These are phyloP conservation scores for Littorina saxatilis DNA, from an alignment of 1,140 invertebrate species.

Conservation along the genomic window DNA sequence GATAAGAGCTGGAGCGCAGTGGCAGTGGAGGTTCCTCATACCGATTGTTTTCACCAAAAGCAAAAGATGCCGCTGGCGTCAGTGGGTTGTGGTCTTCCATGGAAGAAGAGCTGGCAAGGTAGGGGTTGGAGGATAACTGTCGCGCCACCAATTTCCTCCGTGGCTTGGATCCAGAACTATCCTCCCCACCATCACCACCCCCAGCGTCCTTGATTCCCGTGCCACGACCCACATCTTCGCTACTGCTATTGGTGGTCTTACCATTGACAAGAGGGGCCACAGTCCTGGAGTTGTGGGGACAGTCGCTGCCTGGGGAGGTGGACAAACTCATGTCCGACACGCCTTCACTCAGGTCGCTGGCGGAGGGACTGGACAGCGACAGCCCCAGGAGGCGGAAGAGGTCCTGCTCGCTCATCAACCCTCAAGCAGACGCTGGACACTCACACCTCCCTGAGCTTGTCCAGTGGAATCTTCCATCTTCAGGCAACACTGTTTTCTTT, in stretches of 20 bases:
- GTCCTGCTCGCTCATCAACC: slow-evolving; percentile 32
- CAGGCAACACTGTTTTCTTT: too few relatives aligned
- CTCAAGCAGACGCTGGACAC: not conserved
- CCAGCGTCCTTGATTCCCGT: not conserved
- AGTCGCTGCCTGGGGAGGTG: slow-evolving; percentile 50
- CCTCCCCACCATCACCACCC: slow-evolving; percentile 5
- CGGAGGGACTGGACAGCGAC: slow-evolving; percentile 37
- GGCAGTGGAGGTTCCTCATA: not conserved
- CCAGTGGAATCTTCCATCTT: too few relatives aligned
- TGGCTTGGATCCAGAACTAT: slow-evolving; percentile 2
- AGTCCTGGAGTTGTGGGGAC: slow-evolving; percentile 3
- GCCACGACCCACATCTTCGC: not conserved
- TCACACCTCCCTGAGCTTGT: too few relatives aligned
- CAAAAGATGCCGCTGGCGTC: slow-evolving; percentile 38
- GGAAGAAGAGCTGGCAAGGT: slow-evolving; percentile 41
- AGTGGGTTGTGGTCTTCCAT: slow-evolving; percentile 36
- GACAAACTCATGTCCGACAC: slow-evolving; percentile 52
- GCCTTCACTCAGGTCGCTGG: slow-evolving; percentile 44
- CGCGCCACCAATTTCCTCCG: slow-evolving; percentile 35
- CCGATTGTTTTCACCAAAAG: slow-evolving; percentile 33
- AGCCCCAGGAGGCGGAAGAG: slow-evolving; percentile 24
- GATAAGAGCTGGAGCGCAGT: not conserved
- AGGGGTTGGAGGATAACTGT: slow-evolving; percentile 47
- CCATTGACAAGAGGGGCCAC: not conserved
- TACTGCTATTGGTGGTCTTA: not conserved